Percentiles rank a stretch among this genome's conserved stretches.
phyloP scores from a whole-genome alignment of 2,113 vertebrate species.

The Otocyon megalotis region DNA sequence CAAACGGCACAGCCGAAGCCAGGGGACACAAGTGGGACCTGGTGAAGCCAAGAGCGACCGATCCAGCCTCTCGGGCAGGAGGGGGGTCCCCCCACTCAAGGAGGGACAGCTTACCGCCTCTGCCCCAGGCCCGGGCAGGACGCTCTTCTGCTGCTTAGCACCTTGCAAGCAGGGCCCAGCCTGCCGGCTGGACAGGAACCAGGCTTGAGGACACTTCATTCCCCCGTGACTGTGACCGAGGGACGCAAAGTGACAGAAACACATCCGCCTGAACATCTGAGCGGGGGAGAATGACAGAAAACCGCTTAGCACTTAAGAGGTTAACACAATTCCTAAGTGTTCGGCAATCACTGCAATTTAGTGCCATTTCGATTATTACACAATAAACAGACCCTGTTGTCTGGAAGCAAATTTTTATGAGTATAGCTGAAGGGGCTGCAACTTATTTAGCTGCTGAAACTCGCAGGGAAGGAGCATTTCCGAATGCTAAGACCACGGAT shows the following conservation, averaged over 20 bases:
- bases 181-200: too few species aligned
- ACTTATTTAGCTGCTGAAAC: conserved; percentile 91
- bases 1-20: neutral
- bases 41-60: neutral
- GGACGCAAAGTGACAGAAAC: conserved; percentile 75
- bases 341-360: conserved; percentile 92
- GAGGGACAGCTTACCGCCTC: neutral
- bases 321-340: conserved; percentile 92
- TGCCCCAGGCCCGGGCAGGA: neutral
- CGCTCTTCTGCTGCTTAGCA: neutral
- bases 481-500: conserved; percentile 84
- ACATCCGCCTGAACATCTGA: conserved; percentile 74
- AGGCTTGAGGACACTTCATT: conserved; percentile 36
- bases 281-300: conserved; percentile 79
- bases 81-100: neutral
- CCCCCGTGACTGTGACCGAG: conserved; percentile 64
- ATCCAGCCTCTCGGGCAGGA: neutral
- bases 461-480: conserved; percentile 87
- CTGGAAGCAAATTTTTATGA: conserved; percentile 94
- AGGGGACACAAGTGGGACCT: neutral
- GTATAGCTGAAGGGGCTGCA: conserved; percentile 92
- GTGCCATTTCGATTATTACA: conserved; percentile 94
- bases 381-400: conserved; percentile 94
- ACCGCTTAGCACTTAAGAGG: conserved; percentile 88
- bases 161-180: neutral